Conservation (phyloP, 1,140 invertebrate genomes). For the Zaprionus africanus region DNA sequence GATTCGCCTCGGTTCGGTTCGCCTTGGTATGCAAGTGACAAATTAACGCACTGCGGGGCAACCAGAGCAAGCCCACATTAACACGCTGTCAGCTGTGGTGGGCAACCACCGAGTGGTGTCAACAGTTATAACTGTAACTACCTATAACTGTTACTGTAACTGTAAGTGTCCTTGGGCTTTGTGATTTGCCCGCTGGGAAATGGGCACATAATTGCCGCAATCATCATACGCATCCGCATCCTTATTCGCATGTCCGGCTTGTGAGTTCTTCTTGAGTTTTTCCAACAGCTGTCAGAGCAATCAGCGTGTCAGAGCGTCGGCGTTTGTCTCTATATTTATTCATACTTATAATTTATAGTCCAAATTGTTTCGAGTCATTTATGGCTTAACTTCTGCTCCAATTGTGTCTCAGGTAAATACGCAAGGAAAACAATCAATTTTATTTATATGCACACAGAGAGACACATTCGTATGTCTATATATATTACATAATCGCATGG, state of each 20-base stretch:
- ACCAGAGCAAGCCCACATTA: slow-evolving; percentile 27
- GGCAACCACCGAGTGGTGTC: slow-evolving; percentile 23
- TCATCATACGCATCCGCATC: slow-evolving; percentile 16
- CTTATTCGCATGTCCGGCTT: slow-evolving; percentile 7
- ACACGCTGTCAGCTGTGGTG: slow-evolving; percentile 39
- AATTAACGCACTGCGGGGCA: slow-evolving; percentile 67
- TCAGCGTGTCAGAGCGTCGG: slow-evolving; percentile 5
- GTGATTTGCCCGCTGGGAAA: slow-evolving; percentile 73
- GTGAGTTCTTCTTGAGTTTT: slow-evolving; percentile 15
- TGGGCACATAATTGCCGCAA: slow-evolving; percentile 68
- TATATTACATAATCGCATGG: slow-evolving; percentile 53
- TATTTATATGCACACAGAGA: neutral
- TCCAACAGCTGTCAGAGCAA: slow-evolving; percentile 61
- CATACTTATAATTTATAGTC: slow-evolving; percentile 55
- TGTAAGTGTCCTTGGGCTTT: slow-evolving; percentile 44
- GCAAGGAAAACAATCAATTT: slow-evolving; percentile 37
- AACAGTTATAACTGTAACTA: slow-evolving; percentile 54
- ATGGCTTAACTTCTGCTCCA: slow-evolving; percentile 51
- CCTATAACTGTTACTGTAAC: slow-evolving; percentile 41
- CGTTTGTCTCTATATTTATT: slow-evolving; percentile 6
- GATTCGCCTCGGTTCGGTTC: slow-evolving; percentile 13
- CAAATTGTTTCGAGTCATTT: slow-evolving; percentile 47
- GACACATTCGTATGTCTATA: slow-evolving; percentile 6
- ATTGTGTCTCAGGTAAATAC: slow-evolving; percentile 16
- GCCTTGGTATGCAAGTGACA: slow-evolving; percentile 53